These are phyloP conservation scores for Zaprionus gabonicus DNA, from an alignment of 1,140 invertebrate genomes.

Conservation along the genomic window DNA sequence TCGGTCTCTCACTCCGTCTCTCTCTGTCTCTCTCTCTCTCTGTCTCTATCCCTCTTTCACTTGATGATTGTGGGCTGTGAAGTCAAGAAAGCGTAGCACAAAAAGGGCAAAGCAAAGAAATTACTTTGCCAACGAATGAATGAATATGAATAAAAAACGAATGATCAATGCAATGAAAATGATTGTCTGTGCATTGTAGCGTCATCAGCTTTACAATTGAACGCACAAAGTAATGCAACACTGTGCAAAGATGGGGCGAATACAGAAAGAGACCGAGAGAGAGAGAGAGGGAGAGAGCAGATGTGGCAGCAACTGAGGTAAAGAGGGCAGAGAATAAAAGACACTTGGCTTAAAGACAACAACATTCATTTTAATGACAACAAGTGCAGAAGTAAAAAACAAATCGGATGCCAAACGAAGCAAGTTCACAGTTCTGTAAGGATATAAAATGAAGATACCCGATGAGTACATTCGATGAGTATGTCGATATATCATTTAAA, in stretches of 20 bases:
- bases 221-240: conserved; percentile 64
- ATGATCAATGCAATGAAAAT: conserved; percentile 82
- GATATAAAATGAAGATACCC: neutral
- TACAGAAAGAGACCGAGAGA: neutral
- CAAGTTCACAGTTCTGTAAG: neutral
- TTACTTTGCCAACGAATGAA: conserved; percentile 82
- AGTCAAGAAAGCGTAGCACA: conserved; percentile 67
- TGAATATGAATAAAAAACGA: conserved; percentile 82
- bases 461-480: neutral
- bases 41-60: conserved; percentile 40
- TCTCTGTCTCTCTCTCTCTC: neutral
- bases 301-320: neutral
- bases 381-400: conserved; percentile 33
- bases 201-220: conserved; percentile 69
- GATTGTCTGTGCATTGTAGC: conserved; percentile 75
- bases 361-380: conserved; percentile 71
- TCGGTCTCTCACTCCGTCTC: neutral
- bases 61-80: conserved; percentile 48
- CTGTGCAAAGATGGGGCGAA: neutral
- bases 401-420: conserved; percentile 2
- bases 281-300: conserved; percentile 15
- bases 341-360: conserved; percentile 34
- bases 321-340: conserved; percentile 1
- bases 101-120: conserved; percentile 76
- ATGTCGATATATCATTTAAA: neutral